A percentile compares a stretch with the other conserved stretches of the same genome.
Conservation (phyloP, 2,113 vertebrate genomes). For the Ageneiosus marmoratus region DNA sequence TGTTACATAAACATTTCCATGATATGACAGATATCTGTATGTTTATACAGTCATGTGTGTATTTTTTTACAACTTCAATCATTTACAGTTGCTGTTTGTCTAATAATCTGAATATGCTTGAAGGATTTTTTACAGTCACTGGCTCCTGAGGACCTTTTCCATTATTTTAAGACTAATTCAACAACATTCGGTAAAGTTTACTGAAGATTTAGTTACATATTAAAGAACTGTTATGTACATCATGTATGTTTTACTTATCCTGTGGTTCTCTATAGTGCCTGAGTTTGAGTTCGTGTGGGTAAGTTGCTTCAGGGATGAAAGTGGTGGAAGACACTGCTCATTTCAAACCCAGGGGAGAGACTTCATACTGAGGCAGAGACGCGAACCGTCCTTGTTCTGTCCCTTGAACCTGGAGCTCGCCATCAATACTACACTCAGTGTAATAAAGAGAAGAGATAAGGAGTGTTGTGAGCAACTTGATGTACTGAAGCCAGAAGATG, state of each 20-base stretch:
- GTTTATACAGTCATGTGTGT: too few species aligned
- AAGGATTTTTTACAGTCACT: slow-evolving; percentile 58
- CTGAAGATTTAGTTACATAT: neutral
- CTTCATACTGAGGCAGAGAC: slow-evolving; percentile 37
- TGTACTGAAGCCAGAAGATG: slow-evolving; percentile 32
- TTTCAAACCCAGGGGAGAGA: slow-evolving; percentile 37
- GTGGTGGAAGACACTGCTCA: slow-evolving; percentile 11
- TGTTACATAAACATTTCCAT: neutral
- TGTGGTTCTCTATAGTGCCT: slow-evolving; percentile 39
- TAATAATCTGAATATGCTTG: neutral
- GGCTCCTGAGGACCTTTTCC: slow-evolving; percentile 45
- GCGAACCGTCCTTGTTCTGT: slow-evolving; percentile 34
- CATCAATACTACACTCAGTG: slow-evolving; percentile 44
- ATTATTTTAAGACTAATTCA: slow-evolving; percentile 54
- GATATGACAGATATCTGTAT: slow-evolving; percentile 28
- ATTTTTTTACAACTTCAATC: neutral
- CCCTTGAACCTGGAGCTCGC: slow-evolving; percentile 34
- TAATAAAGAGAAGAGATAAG: slow-evolving; percentile 34
- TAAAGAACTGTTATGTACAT: neutral
- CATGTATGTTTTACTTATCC: neutral
- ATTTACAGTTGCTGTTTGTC: slow-evolving; percentile 27
- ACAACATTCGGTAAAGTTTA: slow-evolving; percentile 60
- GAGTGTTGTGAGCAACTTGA: slow-evolving; percentile 41
- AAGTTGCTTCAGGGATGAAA: slow-evolving; percentile 31
- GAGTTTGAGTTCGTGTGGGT: slow-evolving; percentile 55